Percentiles rank a stretch among this genome's conserved stretches.
Conservation (phyloP, 2,888 invertebrate species). For the Chrysotoxum bicinctum region DNA sequence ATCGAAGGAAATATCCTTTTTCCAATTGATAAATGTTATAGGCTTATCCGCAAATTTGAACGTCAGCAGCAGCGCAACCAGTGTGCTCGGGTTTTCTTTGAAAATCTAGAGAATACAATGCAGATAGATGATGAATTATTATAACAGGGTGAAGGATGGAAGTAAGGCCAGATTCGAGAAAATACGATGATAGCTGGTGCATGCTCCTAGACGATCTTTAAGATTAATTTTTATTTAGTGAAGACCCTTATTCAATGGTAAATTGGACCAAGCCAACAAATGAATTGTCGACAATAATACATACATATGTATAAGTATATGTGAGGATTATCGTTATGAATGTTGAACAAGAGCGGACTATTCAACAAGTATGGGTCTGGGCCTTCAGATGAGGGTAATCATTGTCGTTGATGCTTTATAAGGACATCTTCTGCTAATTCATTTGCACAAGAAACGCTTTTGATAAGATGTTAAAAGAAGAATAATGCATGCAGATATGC, state of each 20-base stretch:
- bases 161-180: background rate
- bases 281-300: slow-evolving; percentile 11
- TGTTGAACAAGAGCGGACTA: background rate
- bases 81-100: slow-evolving; percentile 15
- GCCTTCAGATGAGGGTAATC: too few species aligned
- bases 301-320: background rate
- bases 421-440: too few species aligned
- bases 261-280: slow-evolving; percentile 33
- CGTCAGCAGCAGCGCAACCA: slow-evolving; percentile 64
- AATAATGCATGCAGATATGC: too few species aligned
- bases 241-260: slow-evolving; percentile 35
- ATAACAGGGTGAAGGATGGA: slow-evolving; percentile 24
- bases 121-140: slow-evolving; percentile 48
- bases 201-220: slow-evolving; percentile 44
- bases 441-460: too few species aligned
- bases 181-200: background rate
- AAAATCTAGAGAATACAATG: background rate
- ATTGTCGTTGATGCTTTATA: too few species aligned
- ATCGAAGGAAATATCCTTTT: slow-evolving; percentile 54
- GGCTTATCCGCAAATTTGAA: slow-evolving; percentile 70
- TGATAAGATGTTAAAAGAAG: too few species aligned
- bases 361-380: background rate
- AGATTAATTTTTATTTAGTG: slow-evolving; percentile 68
- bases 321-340: background rate
- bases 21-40: slow-evolving; percentile 70